Conservation (phyloP, 2,113 vertebrate species). For the Agapornis roseicollis region DNA sequence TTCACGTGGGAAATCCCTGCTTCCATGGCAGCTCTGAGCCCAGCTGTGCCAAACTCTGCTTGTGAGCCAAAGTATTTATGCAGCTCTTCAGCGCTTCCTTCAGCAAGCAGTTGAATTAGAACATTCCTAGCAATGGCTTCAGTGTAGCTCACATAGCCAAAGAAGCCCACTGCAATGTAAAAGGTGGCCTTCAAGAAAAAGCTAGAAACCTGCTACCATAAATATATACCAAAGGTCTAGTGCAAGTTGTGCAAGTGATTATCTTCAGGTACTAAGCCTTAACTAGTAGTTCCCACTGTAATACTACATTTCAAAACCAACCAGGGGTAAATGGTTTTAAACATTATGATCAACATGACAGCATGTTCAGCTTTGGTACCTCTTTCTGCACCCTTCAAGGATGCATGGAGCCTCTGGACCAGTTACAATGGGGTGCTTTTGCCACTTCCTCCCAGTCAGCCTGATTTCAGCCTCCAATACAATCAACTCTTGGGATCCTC, state of each 20-base stretch:
- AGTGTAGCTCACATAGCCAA: constrained; percentile 94
- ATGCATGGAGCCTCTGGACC: no score
- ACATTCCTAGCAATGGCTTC: constrained; percentile 93
- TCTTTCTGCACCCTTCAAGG: constrained; percentile 4
- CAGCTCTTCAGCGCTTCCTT: constrained; percentile 76
- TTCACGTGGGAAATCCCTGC: constrained; percentile 90
- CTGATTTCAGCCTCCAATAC: no score
- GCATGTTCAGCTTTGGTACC: constrained; percentile 39
- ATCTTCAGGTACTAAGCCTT: no score
- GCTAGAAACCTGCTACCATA: no score
- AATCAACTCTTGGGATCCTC: no score
- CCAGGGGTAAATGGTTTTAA: background rate
- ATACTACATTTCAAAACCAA: background rate
- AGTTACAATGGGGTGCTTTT: no score
- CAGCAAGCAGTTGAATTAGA: constrained; percentile 71
- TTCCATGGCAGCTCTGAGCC: constrained; percentile 92
- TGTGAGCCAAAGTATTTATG: constrained; percentile 85
- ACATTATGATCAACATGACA: background rate
- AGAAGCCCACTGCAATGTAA: constrained; percentile 85
- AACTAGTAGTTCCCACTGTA: no score
- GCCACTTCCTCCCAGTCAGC: no score
- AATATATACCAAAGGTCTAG: no score
- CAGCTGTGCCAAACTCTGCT: constrained; percentile 96
- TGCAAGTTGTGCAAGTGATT: no score
- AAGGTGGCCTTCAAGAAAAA: no score